phyloP scores from a whole-genome alignment of 1,140 invertebrate genomes.

The Drosophila lowei region DNA sequence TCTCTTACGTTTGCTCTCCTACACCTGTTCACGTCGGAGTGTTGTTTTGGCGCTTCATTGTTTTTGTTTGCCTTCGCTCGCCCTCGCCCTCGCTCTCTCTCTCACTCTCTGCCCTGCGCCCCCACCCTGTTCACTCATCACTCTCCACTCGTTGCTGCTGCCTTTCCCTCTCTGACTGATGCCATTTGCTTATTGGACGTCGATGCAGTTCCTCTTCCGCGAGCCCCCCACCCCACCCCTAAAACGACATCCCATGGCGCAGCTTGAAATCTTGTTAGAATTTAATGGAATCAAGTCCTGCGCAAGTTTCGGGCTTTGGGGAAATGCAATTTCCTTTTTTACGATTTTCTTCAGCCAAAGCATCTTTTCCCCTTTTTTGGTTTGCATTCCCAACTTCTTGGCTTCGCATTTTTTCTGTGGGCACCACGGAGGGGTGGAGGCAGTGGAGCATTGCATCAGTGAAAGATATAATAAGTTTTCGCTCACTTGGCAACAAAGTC shows the following conservation, averaged over 20 bases:
- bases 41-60: constrained; percentile 32
- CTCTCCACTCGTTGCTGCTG: constrained; percentile 24
- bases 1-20: constrained; percentile 10
- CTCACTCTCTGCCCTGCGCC: neutral
- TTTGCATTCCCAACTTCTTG: constrained; percentile 56
- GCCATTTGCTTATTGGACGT: constrained; percentile 73
- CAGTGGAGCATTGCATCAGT: too few species aligned
- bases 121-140: constrained; percentile 1
- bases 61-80: constrained; percentile 49
- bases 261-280: constrained; percentile 81
- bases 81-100: neutral
- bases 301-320: constrained; percentile 77
- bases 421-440: constrained; percentile 9
- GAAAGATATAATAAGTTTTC: constrained; percentile 63
- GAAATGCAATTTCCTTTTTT: constrained; percentile 77
- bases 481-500: constrained; percentile 71
- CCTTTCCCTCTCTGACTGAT: constrained; percentile 25
- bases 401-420: too few species aligned
- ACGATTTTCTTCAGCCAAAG: constrained; percentile 63
- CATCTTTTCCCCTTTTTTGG: constrained; percentile 59
- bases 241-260: constrained; percentile 20
- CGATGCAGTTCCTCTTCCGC: constrained; percentile 36
- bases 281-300: constrained; percentile 81
- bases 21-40: constrained; percentile 59
- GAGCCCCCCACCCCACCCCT: neutral